phyloP scores from a whole-genome alignment of 1,140 invertebrate genomes.

The Neodiprion pinetum region DNA sequence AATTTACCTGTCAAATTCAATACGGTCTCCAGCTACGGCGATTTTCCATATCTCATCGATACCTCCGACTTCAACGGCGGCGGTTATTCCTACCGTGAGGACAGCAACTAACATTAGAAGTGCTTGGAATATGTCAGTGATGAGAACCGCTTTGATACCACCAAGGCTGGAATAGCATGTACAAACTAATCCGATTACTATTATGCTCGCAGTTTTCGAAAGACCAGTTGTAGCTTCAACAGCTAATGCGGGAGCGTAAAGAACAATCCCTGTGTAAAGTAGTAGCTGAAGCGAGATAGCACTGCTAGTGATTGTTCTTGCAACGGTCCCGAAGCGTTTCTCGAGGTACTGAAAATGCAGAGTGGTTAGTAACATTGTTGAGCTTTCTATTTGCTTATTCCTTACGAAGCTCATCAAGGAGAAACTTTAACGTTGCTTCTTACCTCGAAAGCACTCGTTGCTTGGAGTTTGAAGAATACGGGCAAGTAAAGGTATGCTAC shows the following conservation, averaged over 20 bases:
- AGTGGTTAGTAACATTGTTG: conserved; percentile 12
- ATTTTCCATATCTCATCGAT: conserved; percentile 70
- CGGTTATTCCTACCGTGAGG: conserved; percentile 74
- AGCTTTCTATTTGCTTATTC: background rate
- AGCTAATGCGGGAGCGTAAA: conserved; percentile 92
- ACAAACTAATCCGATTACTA: conserved; percentile 80
- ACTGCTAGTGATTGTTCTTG: conserved; percentile 73
- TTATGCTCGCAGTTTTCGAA: conserved; percentile 75
- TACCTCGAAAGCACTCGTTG: conserved; percentile 89
- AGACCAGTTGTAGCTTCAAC: conserved; percentile 89
- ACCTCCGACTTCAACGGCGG: conserved; percentile 68
- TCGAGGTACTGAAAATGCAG: conserved; percentile 77
- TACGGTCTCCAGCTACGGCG: conserved; percentile 68
- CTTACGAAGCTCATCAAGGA: background rate
- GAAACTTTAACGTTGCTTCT: conserved; percentile 15
- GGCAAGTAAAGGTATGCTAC: conserved; percentile 84
- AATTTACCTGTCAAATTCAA: conserved; percentile 74
- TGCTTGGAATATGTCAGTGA: conserved; percentile 86
- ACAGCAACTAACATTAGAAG: conserved; percentile 77
- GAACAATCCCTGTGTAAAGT: conserved; percentile 90
- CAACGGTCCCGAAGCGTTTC: conserved; percentile 74
- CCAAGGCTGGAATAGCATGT: conserved; percentile 91
- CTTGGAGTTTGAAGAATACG: conserved; percentile 85
- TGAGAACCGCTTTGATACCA: conserved; percentile 89
- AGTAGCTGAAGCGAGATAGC: conserved; percentile 85